Percentiles rank a stretch among this genome's conserved stretches.
phyloP scores from a whole-genome alignment of 2,888 invertebrate genomes.

The Plebejus melissa region DNA sequence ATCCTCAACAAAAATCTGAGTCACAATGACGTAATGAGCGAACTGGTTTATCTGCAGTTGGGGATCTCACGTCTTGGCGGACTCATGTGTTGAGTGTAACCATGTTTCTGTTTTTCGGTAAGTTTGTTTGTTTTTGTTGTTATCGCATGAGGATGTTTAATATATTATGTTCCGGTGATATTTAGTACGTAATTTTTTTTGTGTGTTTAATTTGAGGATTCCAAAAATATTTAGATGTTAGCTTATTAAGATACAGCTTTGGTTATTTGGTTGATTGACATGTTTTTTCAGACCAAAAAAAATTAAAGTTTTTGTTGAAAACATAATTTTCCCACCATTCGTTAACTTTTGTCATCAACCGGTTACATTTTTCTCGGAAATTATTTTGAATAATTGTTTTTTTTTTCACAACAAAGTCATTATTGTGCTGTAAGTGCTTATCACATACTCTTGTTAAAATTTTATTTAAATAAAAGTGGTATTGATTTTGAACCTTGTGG shows the following conservation, averaged over 20 bases:
- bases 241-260: not conserved
- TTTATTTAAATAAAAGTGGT: not conserved
- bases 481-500: not conserved
- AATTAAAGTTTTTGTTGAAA: not conserved
- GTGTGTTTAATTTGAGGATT: not conserved
- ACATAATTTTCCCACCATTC: not conserved
- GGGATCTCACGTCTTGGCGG: slow-evolving; percentile 27
- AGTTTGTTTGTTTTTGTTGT: slow-evolving; percentile 22
- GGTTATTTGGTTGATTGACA: not conserved
- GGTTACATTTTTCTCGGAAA: not conserved
- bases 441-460: not conserved
- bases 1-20: slow-evolving; percentile 10
- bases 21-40: slow-evolving; percentile 28
- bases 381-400: not conserved
- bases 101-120: slow-evolving; percentile 33
- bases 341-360: not conserved
- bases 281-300: too few species aligned
- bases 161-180: too few species aligned
- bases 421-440: not conserved
- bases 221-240: not conserved
- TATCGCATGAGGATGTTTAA: not conserved
- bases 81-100: slow-evolving; percentile 14
- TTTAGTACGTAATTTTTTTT: not conserved
- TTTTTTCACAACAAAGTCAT: not conserved
- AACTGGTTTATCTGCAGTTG: slow-evolving; percentile 25